These are phyloP conservation scores for Cheumatopsyche charites DNA, from an alignment of 1,140 invertebrate genomes.

Conservation along the genomic window DNA sequence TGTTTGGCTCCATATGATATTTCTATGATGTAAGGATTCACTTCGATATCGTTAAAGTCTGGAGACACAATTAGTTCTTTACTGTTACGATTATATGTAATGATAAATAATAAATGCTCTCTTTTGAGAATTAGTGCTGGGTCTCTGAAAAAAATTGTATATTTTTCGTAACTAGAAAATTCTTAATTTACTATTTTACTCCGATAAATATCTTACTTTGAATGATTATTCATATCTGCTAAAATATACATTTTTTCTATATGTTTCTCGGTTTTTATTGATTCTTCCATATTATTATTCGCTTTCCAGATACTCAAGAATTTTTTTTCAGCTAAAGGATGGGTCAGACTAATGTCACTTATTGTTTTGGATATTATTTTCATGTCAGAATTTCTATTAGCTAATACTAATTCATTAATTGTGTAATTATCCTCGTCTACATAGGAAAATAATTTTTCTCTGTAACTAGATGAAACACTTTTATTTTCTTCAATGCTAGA, in stretches of 20 bases:
- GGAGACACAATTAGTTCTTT: conserved; percentile 54
- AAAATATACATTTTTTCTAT: conserved; percentile 39
- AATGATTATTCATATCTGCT: conserved; percentile 45
- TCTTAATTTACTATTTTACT: not conserved
- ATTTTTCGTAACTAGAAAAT: not conserved
- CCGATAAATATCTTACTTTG: conserved; percentile 28
- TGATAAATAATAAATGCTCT: conserved; percentile 53
- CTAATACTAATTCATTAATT: conserved; percentile 14
- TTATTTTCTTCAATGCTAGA: conserved; percentile 52
- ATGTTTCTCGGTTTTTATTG: not conserved
- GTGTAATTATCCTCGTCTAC: conserved; percentile 53
- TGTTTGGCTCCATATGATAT: conserved; percentile 47
- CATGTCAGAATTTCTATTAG: not conserved
- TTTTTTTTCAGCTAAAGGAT: too few species aligned
- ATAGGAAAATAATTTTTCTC: conserved; percentile 52
- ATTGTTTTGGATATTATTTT: not conserved
- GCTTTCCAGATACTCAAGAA: not conserved
- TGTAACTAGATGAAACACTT: conserved; percentile 39
- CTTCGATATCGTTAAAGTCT: conserved; percentile 53
- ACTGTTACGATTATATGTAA: conserved; percentile 51
- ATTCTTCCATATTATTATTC: not conserved
- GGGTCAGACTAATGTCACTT: too few species aligned
- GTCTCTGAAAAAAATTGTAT: conserved; percentile 51
- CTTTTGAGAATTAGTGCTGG: conserved; percentile 51
- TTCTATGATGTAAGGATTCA: conserved; percentile 54